Conservation (phyloP, 1,140 invertebrate species). For the Drosophila persimilis region DNA sequence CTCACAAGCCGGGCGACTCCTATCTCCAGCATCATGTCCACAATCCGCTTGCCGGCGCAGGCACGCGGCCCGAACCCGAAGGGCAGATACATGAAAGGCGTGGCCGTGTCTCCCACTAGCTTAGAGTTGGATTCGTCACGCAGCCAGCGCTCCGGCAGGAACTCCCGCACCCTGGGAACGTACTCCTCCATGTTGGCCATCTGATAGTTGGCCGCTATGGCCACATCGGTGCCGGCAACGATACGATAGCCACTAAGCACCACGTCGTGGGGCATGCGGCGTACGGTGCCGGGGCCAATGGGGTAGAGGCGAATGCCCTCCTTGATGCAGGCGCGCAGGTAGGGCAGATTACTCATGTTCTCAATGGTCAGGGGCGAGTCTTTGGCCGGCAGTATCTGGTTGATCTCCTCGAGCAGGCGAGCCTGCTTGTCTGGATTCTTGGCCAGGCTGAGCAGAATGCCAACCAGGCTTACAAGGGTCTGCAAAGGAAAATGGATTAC, state of each 20-base stretch:
- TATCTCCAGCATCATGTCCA: constrained; percentile 87
- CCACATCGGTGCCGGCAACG: constrained; percentile 85
- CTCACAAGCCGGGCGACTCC: constrained; percentile 86
- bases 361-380: constrained; percentile 84
- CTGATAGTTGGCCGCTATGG: constrained; percentile 84
- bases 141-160: constrained; percentile 86
- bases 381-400: constrained; percentile 83
- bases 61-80: constrained; percentile 86
- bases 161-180: constrained; percentile 84
- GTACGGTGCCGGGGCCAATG: constrained; percentile 84
- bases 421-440: constrained; percentile 87
- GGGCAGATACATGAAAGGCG: constrained; percentile 85
- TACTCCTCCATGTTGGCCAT: constrained; percentile 83
- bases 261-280: constrained; percentile 84
- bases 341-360: constrained; percentile 84
- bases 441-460: constrained; percentile 84
- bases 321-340: constrained; percentile 87
- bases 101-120: constrained; percentile 83
- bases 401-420: constrained; percentile 87
- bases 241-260: constrained; percentile 85
- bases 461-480: constrained; percentile 50
- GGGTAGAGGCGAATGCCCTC: constrained; percentile 86
- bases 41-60: constrained; percentile 87
- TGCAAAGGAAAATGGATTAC: background rate
- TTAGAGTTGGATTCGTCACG: constrained; percentile 49